Percentiles rank a stretch among this genome's conserved stretches.
phyloP scores from a whole-genome alignment of 2,888 invertebrate genomes.

The Leptinotarsa tumamoca region DNA sequence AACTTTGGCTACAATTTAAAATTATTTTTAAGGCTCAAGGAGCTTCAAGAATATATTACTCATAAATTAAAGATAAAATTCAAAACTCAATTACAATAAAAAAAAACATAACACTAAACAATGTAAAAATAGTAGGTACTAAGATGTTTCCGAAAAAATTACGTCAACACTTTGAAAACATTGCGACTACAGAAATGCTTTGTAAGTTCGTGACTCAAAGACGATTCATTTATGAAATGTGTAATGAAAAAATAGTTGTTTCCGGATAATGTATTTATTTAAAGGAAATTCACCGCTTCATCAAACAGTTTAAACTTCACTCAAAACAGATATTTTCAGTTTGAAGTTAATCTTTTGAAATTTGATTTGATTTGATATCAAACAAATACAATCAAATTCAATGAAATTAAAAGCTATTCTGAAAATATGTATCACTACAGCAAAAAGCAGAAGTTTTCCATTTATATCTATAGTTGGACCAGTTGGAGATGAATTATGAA shows the following conservation, averaged over 20 bases:
- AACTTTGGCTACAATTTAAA: constrained; percentile 66
- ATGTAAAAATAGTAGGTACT: constrained; percentile 46
- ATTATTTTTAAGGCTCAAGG: constrained; percentile 55
- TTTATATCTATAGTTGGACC: too few relatives aligned
- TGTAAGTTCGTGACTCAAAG: constrained; percentile 13
- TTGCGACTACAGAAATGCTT: constrained; percentile 45
- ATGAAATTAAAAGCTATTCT: too few relatives aligned
- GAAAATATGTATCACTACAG: too few relatives aligned
- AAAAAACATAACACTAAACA: constrained; percentile 44
- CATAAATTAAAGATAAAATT: constrained; percentile 50
- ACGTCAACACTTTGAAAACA: constrained; percentile 33
- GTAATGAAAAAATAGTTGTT: constrained; percentile 14
- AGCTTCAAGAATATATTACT: constrained; percentile 59
- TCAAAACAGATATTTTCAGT: too few relatives aligned
- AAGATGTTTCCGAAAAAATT: constrained; percentile 38
- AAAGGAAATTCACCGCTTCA: too few relatives aligned
- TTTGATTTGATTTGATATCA: too few relatives aligned
- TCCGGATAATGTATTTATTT: too few relatives aligned
- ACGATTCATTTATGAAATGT: constrained; percentile 2
- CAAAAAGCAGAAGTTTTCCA: too few relatives aligned
- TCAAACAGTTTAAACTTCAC: too few relatives aligned
- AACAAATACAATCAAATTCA: too few relatives aligned
- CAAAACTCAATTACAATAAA: constrained; percentile 35
- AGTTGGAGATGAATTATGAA: too few relatives aligned
- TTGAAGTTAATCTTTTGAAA: too few relatives aligned